Evolutionary conservation across 2,113 vertebrate species (phyloP), one percentile per base, ranked within the genome.

Genomic region (Calyptommatus sinebrachiatus): DNA sequence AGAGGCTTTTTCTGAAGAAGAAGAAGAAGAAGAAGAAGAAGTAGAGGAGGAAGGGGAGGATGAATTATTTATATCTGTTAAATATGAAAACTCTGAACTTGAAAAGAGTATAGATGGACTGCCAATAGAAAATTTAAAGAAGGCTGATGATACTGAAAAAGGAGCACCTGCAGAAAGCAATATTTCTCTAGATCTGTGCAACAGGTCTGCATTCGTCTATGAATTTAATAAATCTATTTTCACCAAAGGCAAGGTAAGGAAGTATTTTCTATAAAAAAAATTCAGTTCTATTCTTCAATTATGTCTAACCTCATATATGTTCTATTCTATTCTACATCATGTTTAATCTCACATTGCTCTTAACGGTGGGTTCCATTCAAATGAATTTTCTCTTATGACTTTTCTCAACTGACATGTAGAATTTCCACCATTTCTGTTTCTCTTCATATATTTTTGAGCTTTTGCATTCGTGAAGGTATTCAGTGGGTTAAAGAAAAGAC

Each of bases 161-260:
- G 83, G 80, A 87, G 83, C 41, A 8, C 21, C 69, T 79, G 76
- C 8, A 71, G 89, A 91, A 84, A 88, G 91, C 80, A 84, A 35
- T 65, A 71, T 77, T 83, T 1, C 68, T 67, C 1, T 22, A 86
- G 86, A 85, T 71, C 86, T 87, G 0, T 80, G 46, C 75, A 80
- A 69, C 29, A 85, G 85, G 28, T 79, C 83, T 73, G 92, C 86
- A 81, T 81, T 89, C 65, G 85, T 92, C 67, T 99, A 97, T 90
- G 93, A 94, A 45, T 99, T 99, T 90, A 97, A 87, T 91, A 97
- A 92, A 87, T 73, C 93, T 73, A 90, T 88, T 74, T 98, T 99
- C 90, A 98, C 97, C 65, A 96, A 94, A 91, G 97, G 97, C 90
- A 99, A 97, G 96, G 97, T 98, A 92, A 90, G 91, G 14, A 65